Evolutionary conservation across 2,888 invertebrate species (phyloP), one percentile per base, ranked within the genome.

Genomic region (Cheilosia vulpina): DNA sequence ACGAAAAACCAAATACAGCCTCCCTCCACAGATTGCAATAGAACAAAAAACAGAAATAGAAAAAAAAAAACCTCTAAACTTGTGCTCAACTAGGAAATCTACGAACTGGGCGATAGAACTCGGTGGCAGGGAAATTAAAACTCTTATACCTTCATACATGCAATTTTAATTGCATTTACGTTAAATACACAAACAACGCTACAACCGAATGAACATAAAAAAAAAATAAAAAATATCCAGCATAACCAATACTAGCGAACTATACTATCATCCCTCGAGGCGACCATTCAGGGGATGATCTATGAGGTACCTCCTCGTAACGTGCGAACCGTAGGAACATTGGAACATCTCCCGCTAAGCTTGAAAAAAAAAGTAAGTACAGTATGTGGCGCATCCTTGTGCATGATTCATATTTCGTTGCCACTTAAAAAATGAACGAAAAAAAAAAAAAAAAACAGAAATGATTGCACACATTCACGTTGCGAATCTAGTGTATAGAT

Each of bases 131-230:
- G 55, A 63, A 34, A 73, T 63, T 53, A 45, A 73, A 73, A 73
- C 73, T 13, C 31, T 63, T 65, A 57, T 75, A 75, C 69, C 47
- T 38, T n/a, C 41, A 65, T 65, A 57, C 19, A 65, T 75, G 75
- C 50, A 65, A 38, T 65, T 65, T 75, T 75, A 75, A 75, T 75
- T 75, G 65, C 75, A 65, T 75, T 75, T 65, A 57, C 75, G 38
- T 57, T 75, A 65, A 65, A 45, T 65, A 65, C 75, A 75, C 65
- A 65, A 65, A 65, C 73, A 73, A n/a, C 34, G 31, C 41, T 31
- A 62, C 41, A 53, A 34, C 34, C 3, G 47, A 47, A 21, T 55
- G 55, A 38, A 55, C 63, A 34, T 34, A 45, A 45, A 38, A 38
- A 38, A 38, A 13, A 13, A 55, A 43, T 53, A 31, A 31, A 7